phyloP scores from a whole-genome alignment of 2,888 invertebrate genomes.

The Lepas anatifera region DNA sequence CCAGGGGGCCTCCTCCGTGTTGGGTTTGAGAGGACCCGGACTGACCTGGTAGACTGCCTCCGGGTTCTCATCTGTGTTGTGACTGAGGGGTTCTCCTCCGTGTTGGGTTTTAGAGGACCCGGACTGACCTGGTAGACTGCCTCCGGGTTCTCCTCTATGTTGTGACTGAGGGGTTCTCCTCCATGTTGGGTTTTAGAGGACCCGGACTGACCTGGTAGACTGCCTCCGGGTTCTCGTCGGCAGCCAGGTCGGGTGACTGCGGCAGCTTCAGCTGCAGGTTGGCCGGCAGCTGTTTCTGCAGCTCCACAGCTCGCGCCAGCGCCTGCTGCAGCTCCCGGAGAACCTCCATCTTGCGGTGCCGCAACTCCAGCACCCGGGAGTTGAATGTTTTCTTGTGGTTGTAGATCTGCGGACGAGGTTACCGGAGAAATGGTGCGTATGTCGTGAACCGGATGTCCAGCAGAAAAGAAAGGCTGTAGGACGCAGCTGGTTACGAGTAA shows the following conservation, averaged over 20 bases:
- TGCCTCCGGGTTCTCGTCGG: neutral
- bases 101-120: no score
- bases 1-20: no score
- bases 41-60: no score
- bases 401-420: neutral
- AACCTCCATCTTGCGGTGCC: neutral
- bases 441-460: no score
- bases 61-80: no score
- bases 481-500: no score
- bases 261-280: neutral
- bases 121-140: neutral
- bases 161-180: no score
- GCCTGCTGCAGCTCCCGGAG: neutral
- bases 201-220: neutral
- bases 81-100: no score
- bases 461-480: no score
- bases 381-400: neutral
- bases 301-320: neutral
- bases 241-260: neutral
- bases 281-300: neutral
- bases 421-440: no score
- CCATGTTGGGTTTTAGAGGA: no score
- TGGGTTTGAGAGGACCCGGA: no score
- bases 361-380: neutral
- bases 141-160: neutral